Base-by-base conservation (phyloP, 2,888 invertebrate species). In the Acrobasis repandana region DNA sequence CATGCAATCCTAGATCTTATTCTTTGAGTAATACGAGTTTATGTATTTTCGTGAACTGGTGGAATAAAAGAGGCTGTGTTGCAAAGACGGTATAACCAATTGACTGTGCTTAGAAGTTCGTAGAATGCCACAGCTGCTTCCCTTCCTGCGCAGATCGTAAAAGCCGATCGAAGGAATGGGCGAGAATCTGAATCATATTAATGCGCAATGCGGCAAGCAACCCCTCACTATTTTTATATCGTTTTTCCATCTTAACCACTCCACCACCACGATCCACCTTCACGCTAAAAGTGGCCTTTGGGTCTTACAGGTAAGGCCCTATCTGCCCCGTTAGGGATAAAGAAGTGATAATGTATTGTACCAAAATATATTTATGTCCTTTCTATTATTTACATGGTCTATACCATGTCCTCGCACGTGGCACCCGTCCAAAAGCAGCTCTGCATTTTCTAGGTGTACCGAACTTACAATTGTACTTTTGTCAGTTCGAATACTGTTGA, bases 391-490 rank as follows among this genome's bases (percentile, higher is more conserved):
- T 51, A 14, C 2, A 34, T 0, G 5, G n/a, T 52, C 33, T 36
- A 16, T 52, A 16, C 9, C 16, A 16, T 36, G 15, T 34, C 36
- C 28, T 36, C 28, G 16, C 10, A 36, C 36, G 18, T 54, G 38
- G 38, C 54, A 20, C 14, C 18, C 6, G 18, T 36, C 54, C 38
- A 54, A 54, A n/a, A 18, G 18, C 14, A 11, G 20, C 18, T 54
- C 20, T 54, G 38, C 43, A 36, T 54, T 54, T 54, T 54, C 8
- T 54, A 54, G 18, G 20, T 38, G 36, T 38, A 54, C 38, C 14
- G n/a, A 16, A 43, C 38, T 54, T 54, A 11, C 54, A 38, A 36
- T 54, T 54, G 34, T 52, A 52, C 52, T 36, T 52, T 34, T 51
- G 36, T 54, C 18, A 43, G 38, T 54, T 20, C 18, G 54, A 38